Base-by-base conservation (phyloP, 2,888 invertebrate species). In the Ichneumon xanthorius region DNA sequence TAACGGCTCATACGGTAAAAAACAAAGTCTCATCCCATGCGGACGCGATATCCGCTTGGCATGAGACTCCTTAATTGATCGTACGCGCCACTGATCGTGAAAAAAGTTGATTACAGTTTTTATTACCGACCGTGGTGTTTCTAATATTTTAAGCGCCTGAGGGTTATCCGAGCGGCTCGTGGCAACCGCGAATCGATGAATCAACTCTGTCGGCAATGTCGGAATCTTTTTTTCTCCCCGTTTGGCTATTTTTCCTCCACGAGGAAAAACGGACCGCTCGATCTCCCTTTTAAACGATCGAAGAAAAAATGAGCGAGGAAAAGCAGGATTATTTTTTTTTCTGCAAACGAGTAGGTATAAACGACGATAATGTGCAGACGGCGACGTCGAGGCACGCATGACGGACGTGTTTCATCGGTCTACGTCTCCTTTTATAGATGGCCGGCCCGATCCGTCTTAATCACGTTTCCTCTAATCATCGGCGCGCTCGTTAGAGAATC, bases 401-500 rank as follows among this genome's bases (percentile, higher is more conserved):
- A 1, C 16, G 55, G 4, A 81, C 68, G 81, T 61, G 73, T 50
- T 63, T 26, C 37, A 61, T 63, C 81, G 33, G 67, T 75, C 61
- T 63, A 53, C 26, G 79, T 67, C 58, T 79, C 85, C 82, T 82
- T 79, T 82, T 82, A 85, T 79, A 80, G 79, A 79, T 50, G 65
- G 67, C 55, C 67, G 65, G 40, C 71, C 16, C 71, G 80, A 82
- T 85, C 76, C 76, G 55, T 80, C 76, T 85, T 82, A 85, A 85
- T 85, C 76, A 73, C 70, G 80, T 80, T 85, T 76, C 72, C 71
- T 58, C 80, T 83, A 73, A 82, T 76, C 80, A 76, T 83, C 65
- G 65, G 79, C 58, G 76, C n/a, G 76, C 70, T 76, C 81, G 70
- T 82, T 71, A 76, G 80, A 73, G 71, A 83, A 83, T 83, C 72